phyloP scores from a whole-genome alignment of 2,888 invertebrate genomes.

The Epinotia nisella region DNA sequence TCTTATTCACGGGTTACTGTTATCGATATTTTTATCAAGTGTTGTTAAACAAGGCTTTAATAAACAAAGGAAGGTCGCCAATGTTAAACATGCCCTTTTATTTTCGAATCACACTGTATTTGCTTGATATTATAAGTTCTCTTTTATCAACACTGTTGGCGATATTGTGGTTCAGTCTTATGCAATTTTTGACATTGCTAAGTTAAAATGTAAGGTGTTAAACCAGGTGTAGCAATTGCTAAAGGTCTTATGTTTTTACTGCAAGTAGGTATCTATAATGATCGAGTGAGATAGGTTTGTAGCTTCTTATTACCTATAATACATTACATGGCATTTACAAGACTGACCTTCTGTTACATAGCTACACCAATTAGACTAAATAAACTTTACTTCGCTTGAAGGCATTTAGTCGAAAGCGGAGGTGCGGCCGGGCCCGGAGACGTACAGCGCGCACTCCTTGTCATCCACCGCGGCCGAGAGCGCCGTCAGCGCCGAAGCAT shows the following conservation, averaged over 20 bases:
- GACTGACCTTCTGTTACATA: conserved; percentile 7
- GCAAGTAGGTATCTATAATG: neutral
- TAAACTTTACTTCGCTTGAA: neutral
- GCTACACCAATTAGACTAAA: conserved; percentile 4
- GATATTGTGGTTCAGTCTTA: conserved; percentile 2
- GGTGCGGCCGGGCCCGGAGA: too few relatives aligned
- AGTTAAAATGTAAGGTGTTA: conserved; percentile 16
- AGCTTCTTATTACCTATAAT: neutral
- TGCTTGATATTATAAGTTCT: conserved; percentile 24
- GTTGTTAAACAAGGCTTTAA: neutral
- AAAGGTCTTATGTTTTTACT: conserved; percentile 5
- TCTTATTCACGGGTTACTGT: neutral
- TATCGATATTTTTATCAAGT: neutral
- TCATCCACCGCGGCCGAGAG: conserved; percentile 67
- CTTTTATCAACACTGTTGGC: conserved; percentile 11
- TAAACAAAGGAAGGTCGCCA: conserved; percentile 38
- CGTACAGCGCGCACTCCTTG: conserved; percentile 91
- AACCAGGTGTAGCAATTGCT: conserved; percentile 4
- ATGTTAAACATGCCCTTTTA: conserved; percentile 20
- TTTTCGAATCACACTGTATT: conserved; percentile 1
- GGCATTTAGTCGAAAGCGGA: conserved; percentile 44
- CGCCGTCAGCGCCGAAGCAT: conserved; percentile 63
- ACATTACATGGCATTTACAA: neutral
- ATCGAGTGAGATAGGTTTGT: neutral
- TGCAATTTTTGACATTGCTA: conserved; percentile 18